Base-by-base conservation (phyloP, 2,888 invertebrate genomes). In the Euplexia lucipara region DNA sequence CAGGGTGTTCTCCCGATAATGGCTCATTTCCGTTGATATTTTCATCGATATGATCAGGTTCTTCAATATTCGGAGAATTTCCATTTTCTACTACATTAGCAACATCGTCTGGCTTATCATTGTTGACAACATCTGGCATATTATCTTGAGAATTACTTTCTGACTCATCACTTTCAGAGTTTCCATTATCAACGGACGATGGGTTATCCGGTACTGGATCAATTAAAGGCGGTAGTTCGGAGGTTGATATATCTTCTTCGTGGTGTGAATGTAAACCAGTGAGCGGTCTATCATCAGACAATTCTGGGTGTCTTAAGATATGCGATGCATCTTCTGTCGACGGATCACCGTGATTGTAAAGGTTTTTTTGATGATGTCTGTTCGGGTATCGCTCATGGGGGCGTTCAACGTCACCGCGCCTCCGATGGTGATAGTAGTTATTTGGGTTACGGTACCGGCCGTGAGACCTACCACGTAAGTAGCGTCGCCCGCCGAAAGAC, bases 381-480 rank as follows among this genome's bases (percentile, higher is more conserved):
- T 26, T 57, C 9, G 37, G 18, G 1, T 56, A 45, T 18, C 42
- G 53, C 16, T 49, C 64, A n/a, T 22, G 68, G 22, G 42, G 12
- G 30, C 44, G 68, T 30, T 64, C 35, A 18, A 8, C 12, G 8
- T 49, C 47, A 0, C 16, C 37, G 8, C 63, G 70, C 30, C 45
- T 35, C 6, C 48, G 45, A 30, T 74, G 62, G 39, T 39, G 35
- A 47, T 70, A 16, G 16, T 63, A 41, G 7, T 53, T 48, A 34
- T 76, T 10, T 16, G 47, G 42, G 14, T 34, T 18, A 5, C 49
- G 76, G 10, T 20, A 35, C 8, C 26, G 63, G 0, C 52, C 57
- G 20, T 66, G 71, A 51, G 48, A 71, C 49, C 72, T 66, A 71
- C 72, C 72, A 8, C 42, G 57, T 7, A 34, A 48, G 42, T 18